These are phyloP conservation scores for Actinemys pallida DNA, from an alignment of 2,113 vertebrate genomes.

Conservation along the genomic window DNA sequence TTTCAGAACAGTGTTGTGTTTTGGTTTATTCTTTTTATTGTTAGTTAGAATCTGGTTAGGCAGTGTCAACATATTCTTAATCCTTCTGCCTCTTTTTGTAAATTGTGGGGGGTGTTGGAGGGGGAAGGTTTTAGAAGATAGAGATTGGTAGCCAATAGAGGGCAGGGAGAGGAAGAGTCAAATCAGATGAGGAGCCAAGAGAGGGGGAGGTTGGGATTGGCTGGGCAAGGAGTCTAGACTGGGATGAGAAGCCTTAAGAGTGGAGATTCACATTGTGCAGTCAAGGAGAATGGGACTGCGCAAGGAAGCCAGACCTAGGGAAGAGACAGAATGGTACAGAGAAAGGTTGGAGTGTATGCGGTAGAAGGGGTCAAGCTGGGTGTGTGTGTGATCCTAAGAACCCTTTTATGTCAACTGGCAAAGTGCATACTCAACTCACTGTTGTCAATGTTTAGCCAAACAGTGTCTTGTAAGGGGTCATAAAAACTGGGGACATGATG, in stretches of 20 bases:
- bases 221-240: neutral
- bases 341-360: too few relatives aligned
- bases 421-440: too few relatives aligned
- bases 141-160: neutral
- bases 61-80: neutral
- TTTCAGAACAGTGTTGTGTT: neutral
- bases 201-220: neutral
- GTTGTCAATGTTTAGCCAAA: too few relatives aligned
- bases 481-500: too few relatives aligned
- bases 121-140: neutral
- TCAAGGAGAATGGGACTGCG: neutral
- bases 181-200: fast-evolving
- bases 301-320: neutral
- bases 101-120: neutral
- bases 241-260: neutral
- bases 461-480: too few relatives aligned
- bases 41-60: neutral
- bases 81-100: neutral
- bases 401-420: too few relatives aligned
- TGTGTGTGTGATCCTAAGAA: too few relatives aligned
- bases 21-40: neutral
- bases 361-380: too few relatives aligned
- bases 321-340: too few relatives aligned
- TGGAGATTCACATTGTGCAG: too few relatives aligned
- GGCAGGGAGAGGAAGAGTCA: neutral